A percentile compares a stretch with the other conserved stretches of the same genome.
Conservation (phyloP, 2,113 vertebrate genomes). For the Trinectes maculatus region DNA sequence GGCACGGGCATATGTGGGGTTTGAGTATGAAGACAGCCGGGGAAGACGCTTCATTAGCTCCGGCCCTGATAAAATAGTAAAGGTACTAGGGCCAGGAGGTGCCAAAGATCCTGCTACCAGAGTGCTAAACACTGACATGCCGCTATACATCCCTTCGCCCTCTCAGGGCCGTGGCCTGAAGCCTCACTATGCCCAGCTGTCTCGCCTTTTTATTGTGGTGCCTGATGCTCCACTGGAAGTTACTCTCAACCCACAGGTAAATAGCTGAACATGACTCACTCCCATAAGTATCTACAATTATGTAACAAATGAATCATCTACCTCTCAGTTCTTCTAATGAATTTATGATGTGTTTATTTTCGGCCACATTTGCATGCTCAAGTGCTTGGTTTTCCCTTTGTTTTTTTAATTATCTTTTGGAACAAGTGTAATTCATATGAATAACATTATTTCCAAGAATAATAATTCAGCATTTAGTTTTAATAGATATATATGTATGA, state of each 20-base stretch:
- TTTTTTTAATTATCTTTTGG: neutral
- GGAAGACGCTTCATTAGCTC: conserved; percentile 96
- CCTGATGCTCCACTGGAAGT: conserved; percentile 95
- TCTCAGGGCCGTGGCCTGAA: conserved; percentile 94
- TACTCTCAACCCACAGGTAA: conserved; percentile 92
- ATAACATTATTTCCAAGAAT: neutral
- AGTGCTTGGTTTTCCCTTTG: too few relatives aligned
- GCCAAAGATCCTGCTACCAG: conserved; percentile 93
- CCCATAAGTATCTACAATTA: too few relatives aligned
- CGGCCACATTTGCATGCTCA: too few relatives aligned
- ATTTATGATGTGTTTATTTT: too few relatives aligned
- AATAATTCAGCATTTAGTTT: neutral
- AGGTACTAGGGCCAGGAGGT: conserved; percentile 94
- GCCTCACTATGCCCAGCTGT: conserved; percentile 92
- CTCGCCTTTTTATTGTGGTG: conserved; percentile 93
- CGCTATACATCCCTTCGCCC: conserved; percentile 92
- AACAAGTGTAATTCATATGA: neutral
- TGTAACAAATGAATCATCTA: too few relatives aligned
- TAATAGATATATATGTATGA: neutral
- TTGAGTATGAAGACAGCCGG: conserved; percentile 95
- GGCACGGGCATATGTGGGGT: conserved; percentile 94
- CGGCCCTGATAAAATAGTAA: conserved; percentile 95
- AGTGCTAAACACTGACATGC: conserved; percentile 97
- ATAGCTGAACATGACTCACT: neutral
- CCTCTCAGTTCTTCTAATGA: too few relatives aligned